phyloP scores from a whole-genome alignment of 2,888 invertebrate species.

The Cremastobaeus sp. region DNA sequence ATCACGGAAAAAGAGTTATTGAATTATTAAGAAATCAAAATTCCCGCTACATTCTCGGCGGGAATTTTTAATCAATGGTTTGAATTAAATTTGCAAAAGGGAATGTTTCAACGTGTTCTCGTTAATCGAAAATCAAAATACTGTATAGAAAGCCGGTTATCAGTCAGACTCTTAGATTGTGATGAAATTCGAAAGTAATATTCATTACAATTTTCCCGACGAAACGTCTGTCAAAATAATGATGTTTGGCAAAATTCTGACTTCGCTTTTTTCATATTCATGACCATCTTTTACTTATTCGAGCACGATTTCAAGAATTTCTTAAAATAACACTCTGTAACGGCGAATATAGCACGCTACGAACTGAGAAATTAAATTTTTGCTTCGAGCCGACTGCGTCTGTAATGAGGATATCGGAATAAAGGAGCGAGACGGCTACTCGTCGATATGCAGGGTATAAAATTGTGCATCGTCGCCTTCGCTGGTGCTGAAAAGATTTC shows the following conservation, averaged over 20 bases:
- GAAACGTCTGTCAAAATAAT: too few species aligned
- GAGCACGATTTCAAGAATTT: background rate
- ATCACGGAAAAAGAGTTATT: background rate
- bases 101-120: too few species aligned
- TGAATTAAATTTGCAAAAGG: too few species aligned
- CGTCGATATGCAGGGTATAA: conserved; percentile 63
- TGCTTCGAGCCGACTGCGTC: conserved; percentile 6
- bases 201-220: too few species aligned
- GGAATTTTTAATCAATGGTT: too few species aligned
- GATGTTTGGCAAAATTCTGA: too few species aligned
- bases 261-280: too few species aligned
- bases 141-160: too few species aligned
- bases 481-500: conserved; percentile 63
- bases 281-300: background rate
- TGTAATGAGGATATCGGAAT: conserved; percentile 40
- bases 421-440: conserved; percentile 61
- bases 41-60: background rate
- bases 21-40: background rate
- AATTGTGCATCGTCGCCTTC: conserved; percentile 61
- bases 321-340: conserved; percentile 1
- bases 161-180: too few species aligned
- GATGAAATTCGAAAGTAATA: too few species aligned
- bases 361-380: conserved; percentile 45
- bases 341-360: conserved; percentile 10
- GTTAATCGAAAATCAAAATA: too few species aligned